Evolutionary conservation across 2,113 vertebrate genomes (phyloP).

Genomic region (Aspiorhynchus laticeps): DNA sequence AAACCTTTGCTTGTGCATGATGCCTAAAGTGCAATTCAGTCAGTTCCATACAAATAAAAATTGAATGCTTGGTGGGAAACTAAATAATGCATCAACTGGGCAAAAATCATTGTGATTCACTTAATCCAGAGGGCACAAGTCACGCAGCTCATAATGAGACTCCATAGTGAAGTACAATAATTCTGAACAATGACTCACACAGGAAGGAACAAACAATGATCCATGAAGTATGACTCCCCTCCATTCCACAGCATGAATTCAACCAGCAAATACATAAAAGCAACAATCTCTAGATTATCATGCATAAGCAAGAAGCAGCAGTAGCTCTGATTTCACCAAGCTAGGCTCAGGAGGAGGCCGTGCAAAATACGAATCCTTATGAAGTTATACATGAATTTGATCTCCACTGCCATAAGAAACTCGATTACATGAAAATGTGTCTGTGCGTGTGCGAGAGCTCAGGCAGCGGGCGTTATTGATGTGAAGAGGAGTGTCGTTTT

Average conservation of each 20-base stretch:
- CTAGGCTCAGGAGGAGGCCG: background rate
- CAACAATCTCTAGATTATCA: slow-evolving; percentile 26
- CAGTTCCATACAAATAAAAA: background rate
- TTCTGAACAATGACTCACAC: slow-evolving; percentile 63
- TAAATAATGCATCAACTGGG: slow-evolving; percentile 10
- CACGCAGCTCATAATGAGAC: slow-evolving; percentile 58
- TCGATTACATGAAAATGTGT: slow-evolving; percentile 9
- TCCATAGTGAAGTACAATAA: slow-evolving; percentile 72
- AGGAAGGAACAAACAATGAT: slow-evolving; percentile 72
- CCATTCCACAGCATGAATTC: slow-evolving; percentile 54
- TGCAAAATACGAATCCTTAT: background rate
- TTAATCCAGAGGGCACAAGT: slow-evolving; percentile 54
- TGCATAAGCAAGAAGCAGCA: background rate
- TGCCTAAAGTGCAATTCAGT: background rate
- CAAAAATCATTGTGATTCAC: slow-evolving; percentile 35
- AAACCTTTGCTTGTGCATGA: background rate
- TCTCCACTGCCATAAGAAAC: background rate
- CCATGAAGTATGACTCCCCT: slow-evolving; percentile 51
- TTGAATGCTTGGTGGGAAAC: background rate
- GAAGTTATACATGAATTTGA: slow-evolving; percentile 11
- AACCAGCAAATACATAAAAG: slow-evolving; percentile 48
- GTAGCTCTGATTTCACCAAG: background rate
- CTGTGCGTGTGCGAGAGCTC: slow-evolving; percentile 1
- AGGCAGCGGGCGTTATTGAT: background rate
- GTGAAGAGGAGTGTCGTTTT: slow-evolving; percentile 25